Conservation (phyloP, 2,113 vertebrate species). For the Grallaria varia region DNA sequence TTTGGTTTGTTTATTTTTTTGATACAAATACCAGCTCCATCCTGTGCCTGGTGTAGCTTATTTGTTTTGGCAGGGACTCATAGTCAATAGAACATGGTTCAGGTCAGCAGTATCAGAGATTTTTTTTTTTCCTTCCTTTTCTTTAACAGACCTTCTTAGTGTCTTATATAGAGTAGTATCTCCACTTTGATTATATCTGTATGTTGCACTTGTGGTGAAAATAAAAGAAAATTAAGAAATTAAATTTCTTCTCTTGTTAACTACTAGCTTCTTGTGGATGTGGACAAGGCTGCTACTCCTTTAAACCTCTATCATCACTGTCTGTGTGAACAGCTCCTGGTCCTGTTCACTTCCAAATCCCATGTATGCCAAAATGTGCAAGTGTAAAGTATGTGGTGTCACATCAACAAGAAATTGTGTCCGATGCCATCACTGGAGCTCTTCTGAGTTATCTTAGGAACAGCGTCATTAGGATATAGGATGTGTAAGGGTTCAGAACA, state of each 20-base stretch:
- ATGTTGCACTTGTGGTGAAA: background rate
- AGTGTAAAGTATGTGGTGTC: background rate
- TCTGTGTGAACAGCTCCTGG: background rate
- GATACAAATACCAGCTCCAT: background rate
- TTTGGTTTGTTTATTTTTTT: background rate
- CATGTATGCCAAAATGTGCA: background rate
- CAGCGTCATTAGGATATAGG: background rate
- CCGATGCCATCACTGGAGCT: background rate
- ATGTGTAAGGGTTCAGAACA: background rate
- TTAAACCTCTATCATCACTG: background rate
- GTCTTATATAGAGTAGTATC: background rate
- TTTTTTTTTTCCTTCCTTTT: background rate
- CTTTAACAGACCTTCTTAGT: background rate
- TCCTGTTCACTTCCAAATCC: background rate
- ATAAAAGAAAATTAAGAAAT: background rate
- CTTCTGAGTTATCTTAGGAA: background rate
- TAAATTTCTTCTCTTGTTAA: background rate
- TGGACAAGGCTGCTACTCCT: background rate
- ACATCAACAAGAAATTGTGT: background rate
- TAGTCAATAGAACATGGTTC: background rate
- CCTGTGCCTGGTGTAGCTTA: background rate
- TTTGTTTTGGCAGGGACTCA: background rate
- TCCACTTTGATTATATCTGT: background rate
- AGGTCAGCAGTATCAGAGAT: background rate
- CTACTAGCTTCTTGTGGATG: background rate